Conservation (phyloP, 2,888 invertebrate species). For the Mimas tiliae region DNA sequence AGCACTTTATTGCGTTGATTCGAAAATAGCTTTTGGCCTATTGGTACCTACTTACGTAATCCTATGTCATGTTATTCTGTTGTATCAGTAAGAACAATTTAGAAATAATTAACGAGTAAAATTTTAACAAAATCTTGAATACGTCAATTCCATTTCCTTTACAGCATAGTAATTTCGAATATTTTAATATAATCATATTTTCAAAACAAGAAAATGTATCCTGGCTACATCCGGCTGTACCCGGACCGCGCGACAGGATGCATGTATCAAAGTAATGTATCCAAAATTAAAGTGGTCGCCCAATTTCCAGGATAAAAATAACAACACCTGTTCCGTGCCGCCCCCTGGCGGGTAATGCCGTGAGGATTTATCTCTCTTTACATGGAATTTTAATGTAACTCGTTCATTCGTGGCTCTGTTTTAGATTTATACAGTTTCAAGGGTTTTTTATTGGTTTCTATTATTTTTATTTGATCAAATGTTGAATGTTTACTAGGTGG, state of each 20-base stretch:
- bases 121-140: too few species aligned
- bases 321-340: slow-evolving; percentile 60
- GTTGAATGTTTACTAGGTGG: too few species aligned
- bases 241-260: slow-evolving; percentile 43
- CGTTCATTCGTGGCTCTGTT: slow-evolving; percentile 20
- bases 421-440: not conserved
- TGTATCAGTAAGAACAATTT: too few species aligned
- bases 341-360: slow-evolving; percentile 60
- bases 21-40: too few species aligned
- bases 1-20: too few species aligned
- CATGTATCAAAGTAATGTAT: slow-evolving; percentile 63
- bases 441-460: not conserved
- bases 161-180: too few species aligned
- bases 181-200: not conserved
- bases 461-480: slow-evolving; percentile 8
- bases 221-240: slow-evolving; percentile 34
- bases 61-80: too few species aligned
- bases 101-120: too few species aligned
- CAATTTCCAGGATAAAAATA: slow-evolving; percentile 72
- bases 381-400: slow-evolving; percentile 68
- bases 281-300: slow-evolving; percentile 68
- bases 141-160: too few species aligned
- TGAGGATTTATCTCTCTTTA: slow-evolving; percentile 69
- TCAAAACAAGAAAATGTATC: not conserved
- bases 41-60: too few species aligned